Evolutionary conservation across 2,888 invertebrate species (phyloP).

Genomic region (Agrotis exclamationis): DNA sequence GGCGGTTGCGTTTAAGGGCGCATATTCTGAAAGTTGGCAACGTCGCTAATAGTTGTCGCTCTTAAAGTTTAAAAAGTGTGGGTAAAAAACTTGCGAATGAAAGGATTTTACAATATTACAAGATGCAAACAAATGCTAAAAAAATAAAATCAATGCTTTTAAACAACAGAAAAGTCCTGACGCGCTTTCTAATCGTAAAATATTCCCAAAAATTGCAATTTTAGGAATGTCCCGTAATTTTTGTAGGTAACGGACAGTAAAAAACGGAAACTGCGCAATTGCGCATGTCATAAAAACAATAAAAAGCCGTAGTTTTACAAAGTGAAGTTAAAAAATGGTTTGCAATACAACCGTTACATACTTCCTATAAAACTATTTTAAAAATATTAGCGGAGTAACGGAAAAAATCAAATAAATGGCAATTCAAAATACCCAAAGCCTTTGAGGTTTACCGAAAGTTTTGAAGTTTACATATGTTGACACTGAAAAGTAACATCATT

Average conservation of each 20-base stretch:
- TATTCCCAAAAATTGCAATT: conserved; percentile 68
- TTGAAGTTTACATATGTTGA: too few species aligned
- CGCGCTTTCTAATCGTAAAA: conserved; percentile 76
- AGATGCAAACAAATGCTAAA: neutral
- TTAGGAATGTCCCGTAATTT: conserved; percentile 60
- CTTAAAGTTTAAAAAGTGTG: neutral
- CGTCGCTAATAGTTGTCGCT: too few species aligned
- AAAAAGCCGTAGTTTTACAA: conserved; percentile 11
- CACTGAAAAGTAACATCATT: too few species aligned
- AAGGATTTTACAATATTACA: neutral
- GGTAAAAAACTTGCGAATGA: neutral
- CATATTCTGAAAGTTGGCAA: too few species aligned
- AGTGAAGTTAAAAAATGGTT: conserved; percentile 22
- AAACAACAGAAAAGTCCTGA: conserved; percentile 47
- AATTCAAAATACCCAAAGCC: too few species aligned
- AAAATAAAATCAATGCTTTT: neutral
- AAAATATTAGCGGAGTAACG: conserved; percentile 10
- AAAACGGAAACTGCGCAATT: conserved; percentile 35
- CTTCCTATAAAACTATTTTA: conserved; percentile 6
- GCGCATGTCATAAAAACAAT: conserved; percentile 37
- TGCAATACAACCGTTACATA: conserved; percentile 40
- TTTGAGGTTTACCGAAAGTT: too few species aligned
- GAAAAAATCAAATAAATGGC: neutral
- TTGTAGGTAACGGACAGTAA: conserved; percentile 42
- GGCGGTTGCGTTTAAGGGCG: neutral